Percentiles rank a stretch among this genome's conserved stretches.
These are phyloP conservation scores for Euspilapteryx auroguttella DNA, from an alignment of 2,888 invertebrate species.

Conservation along the genomic window DNA sequence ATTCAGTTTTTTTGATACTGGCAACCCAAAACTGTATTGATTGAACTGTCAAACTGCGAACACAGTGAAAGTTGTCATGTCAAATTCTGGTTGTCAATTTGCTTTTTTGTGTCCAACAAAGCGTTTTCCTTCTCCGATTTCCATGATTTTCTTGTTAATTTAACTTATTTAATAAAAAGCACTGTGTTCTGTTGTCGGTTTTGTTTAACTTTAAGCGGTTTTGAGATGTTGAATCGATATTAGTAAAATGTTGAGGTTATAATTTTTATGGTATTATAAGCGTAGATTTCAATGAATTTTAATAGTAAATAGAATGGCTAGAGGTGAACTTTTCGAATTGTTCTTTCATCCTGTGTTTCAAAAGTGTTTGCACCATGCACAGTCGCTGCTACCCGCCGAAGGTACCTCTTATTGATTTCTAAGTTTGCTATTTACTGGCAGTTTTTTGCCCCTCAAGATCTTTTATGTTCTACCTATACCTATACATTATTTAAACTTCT, in stretches of 20 bases:
- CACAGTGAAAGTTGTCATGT: conserved; percentile 38
- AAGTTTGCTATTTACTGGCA: too few species aligned
- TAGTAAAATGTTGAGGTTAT: conserved; percentile 53
- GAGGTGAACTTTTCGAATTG: conserved; percentile 53
- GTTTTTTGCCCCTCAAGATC: too few species aligned
- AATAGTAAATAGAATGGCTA: conserved; percentile 36
- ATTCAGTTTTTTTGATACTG: neutral
- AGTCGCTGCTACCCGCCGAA: conserved; percentile 32
- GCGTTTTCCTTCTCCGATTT: too few species aligned
- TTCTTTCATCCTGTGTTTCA: conserved; percentile 58
- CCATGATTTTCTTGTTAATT: too few species aligned
- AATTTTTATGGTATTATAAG: conserved; percentile 16
- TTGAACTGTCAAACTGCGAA: conserved; percentile 15
- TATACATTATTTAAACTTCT: too few species aligned
- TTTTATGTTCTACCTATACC: too few species aligned
- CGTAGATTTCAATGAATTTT: conserved; percentile 20
- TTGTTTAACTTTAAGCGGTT: too few species aligned
- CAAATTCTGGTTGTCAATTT: too few species aligned
- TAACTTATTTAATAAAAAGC: too few species aligned
- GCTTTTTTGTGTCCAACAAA: too few species aligned
- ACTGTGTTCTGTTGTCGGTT: too few species aligned
- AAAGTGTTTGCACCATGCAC: conserved; percentile 55
- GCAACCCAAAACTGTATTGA: conserved; percentile 1
- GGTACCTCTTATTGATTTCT: conserved; percentile 19
- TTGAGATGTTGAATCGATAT: too few species aligned